Base-by-base conservation (phyloP, 2,113 vertebrate genomes). In the Anas platyrhynchos region DNA sequence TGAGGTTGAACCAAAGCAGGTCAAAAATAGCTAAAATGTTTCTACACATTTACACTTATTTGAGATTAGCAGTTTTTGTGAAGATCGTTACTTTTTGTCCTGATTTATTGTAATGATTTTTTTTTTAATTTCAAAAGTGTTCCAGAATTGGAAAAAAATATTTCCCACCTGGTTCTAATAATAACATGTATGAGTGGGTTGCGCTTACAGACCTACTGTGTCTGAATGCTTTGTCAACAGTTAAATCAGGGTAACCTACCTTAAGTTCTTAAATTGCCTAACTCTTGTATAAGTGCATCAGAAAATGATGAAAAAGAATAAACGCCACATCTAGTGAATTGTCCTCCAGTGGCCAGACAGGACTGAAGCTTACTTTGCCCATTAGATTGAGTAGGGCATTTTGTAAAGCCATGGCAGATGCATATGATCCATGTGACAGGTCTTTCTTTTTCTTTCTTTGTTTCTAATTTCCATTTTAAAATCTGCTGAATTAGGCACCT, bases 121-220 rank as follows among this genome's bases (percentile, higher is more conserved):
- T 41, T 67, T 32, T 62, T 83, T 75, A 22, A 86, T 90, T 95
- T 91, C 14, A 46, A 52, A 83, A 65, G 6, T 68, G 36, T 89
- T 86, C 56, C 54, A 34, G 91, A 81, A 72, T 67, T 78, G 69
- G 73, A 52, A 92, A 94, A 94, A 94, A 78, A 56, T 90, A 76
- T 93, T 92, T 92, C 69, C 13, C 92, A 93, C 94, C 92, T 96
- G 94, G 86, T 86, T 95, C 94, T 91, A 95, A 93, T 65, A 91
- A 94, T 82, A 96, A 80, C 32, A 65, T 22, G 22, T 92, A 72
- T 93, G 88, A 91, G 94, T 94, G 73, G 86, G 94, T 46, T 95
- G 88, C 73, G 36, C 65, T 93, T 83, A 95, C 92, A 93, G 61
- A 88, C 86, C 66, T 93, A 61, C 72, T 52, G 46, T 83, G 65